Conservation (phyloP, 2,113 vertebrate genomes). For the Struthio camelus region DNA sequence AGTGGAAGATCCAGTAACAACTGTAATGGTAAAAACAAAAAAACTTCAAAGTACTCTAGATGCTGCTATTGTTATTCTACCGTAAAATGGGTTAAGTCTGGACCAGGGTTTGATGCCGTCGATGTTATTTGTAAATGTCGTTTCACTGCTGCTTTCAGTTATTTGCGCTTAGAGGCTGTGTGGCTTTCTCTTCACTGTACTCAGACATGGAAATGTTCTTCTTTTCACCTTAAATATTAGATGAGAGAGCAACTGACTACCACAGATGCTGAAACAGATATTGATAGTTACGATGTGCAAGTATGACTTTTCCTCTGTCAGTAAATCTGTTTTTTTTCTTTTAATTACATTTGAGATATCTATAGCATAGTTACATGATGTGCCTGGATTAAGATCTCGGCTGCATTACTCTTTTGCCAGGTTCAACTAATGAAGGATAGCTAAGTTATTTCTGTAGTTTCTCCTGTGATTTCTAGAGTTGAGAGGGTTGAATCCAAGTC, state of each 20-base stretch:
- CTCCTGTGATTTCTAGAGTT: not conserved
- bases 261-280: not conserved
- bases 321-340: not conserved
- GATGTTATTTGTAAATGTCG: not conserved
- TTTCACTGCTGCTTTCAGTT: not conserved
- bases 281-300: not conserved
- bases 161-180: not conserved
- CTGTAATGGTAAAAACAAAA: not conserved
- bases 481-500: not conserved
- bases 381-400: not conserved
- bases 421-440: not conserved
- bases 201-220: not conserved
- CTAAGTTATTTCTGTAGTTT: not conserved
- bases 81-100: not conserved
- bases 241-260: not conserved
- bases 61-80: not conserved
- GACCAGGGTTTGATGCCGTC: not conserved
- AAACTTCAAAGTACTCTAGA: not conserved
- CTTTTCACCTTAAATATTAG: not conserved
- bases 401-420: not conserved
- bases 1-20: not conserved
- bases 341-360: not conserved
- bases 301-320: not conserved
- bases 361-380: not conserved
- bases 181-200: not conserved